Evolutionary conservation across 2,888 invertebrate species (phyloP), one percentile per base, ranked within the genome.

Genomic region (Schrankia costaestrigalis): DNA sequence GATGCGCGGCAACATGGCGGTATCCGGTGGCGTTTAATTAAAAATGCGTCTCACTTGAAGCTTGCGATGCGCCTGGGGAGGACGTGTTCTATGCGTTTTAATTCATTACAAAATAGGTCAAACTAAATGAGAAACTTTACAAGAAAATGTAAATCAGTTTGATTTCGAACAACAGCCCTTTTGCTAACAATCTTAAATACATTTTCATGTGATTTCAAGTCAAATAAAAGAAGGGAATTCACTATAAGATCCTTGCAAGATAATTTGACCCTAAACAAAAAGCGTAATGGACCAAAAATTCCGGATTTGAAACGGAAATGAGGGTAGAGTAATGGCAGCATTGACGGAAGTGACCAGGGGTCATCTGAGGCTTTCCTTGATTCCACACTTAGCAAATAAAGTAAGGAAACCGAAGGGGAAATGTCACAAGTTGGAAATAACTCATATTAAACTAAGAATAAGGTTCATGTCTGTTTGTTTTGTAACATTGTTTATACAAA

Each of bases 21-120:
- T 67, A 68, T 82, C 81, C 78, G 77, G 73, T 57, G 71, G 71
- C 70, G 78, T 83, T 83, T 85, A 85, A 86, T 85, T 84, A 86
- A 86, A 85, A 85, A 84, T 74, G 73, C 76, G 69, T 81, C 78
- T 81, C 78, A 80, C 78, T 81, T 80, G 71, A 76, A 71, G 68
- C 67, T 71, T 59, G 65, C 63, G 48, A 69, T 65, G 53, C 58
- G 50, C 49, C 52, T 41, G 41, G 44, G 52, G 62, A 55, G 64
- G 71, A 74, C 73, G 65, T 71, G 60, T 66, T 59, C 46, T 31
- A 29, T 57, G 43, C 51, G 43, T 51, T 37, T 55, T 46, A 51
- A 45, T 40, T 32, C 13, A 45, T 52, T 55, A 58, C 61, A 63
- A 36, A 61, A 50, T 47, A 36, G 57, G 52, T 54, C 50, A 50